Evolutionary conservation across 2,113 vertebrate species (phyloP).

Genomic region (Chauna torquata): DNA sequence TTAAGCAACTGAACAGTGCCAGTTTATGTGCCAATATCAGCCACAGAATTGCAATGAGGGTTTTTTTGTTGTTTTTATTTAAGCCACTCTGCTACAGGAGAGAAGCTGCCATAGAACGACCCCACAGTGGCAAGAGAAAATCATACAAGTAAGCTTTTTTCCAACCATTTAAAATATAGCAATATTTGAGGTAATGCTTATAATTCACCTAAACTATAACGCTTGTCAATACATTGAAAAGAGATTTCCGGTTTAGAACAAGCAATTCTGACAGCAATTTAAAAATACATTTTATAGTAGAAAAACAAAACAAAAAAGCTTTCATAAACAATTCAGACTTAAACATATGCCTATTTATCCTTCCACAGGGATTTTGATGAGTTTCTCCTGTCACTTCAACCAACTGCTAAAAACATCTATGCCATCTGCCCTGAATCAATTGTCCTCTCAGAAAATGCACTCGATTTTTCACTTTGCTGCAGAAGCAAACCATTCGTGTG

Average conservation of each 20-base stretch:
- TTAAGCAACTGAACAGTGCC: neutral
- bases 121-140: neutral
- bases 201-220: neutral
- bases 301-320: neutral
- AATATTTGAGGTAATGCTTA: neutral
- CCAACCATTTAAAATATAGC: neutral
- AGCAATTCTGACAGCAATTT: neutral
- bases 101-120: neutral
- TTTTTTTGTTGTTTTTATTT: neutral
- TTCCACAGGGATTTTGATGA: neutral
- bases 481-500: neutral
- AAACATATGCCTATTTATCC: neutral
- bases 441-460: neutral
- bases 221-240: neutral
- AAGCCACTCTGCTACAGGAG: neutral
- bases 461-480: neutral
- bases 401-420: constrained; percentile 20
- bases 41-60: neutral
- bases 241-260: neutral
- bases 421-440: neutral
- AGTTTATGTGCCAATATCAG: neutral
- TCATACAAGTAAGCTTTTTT: neutral
- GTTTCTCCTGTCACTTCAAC: constrained; percentile 24
- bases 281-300: neutral
- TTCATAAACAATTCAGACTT: neutral